phyloP scores from a whole-genome alignment of 2,113 vertebrate species.

The Paradoxurus hermaphroditus region DNA sequence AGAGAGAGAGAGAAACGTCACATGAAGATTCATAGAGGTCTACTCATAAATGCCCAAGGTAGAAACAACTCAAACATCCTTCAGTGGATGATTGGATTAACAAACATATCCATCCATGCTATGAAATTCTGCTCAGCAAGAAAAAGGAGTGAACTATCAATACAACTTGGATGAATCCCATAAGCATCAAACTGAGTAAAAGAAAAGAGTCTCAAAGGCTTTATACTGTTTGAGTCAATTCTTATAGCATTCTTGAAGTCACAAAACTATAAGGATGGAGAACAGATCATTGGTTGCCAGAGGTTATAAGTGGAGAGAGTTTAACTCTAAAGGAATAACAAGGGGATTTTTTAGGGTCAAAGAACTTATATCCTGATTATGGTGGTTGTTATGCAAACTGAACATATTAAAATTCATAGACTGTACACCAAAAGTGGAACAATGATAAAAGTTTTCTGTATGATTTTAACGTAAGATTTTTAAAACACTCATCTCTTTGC shows the following conservation, averaged over 20 bases:
- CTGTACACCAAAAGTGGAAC: not conserved
- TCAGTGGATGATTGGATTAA: not conserved
- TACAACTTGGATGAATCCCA: not conserved
- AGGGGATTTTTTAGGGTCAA: not conserved
- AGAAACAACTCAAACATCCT: not conserved
- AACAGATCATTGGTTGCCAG: not conserved
- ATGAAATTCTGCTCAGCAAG: not conserved
- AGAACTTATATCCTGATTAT: not conserved
- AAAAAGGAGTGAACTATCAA: not conserved
- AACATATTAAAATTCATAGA: not conserved
- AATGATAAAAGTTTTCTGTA: not conserved
- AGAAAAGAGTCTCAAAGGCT: not conserved
- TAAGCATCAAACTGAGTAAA: not conserved
- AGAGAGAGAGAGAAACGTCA: not conserved
- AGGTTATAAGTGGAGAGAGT: not conserved
- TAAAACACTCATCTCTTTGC: not conserved
- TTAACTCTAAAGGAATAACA: not conserved
- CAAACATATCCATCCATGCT: not conserved
- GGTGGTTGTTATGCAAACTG: not conserved
- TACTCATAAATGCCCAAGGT: not conserved
- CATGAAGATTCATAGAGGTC: not conserved
- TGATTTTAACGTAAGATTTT: constrained; percentile 2
- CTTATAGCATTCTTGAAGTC: not conserved
- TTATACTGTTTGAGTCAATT: not conserved
- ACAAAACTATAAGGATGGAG: not conserved